Evolutionary conservation across 2,888 invertebrate species (phyloP).

Genomic region (Polydrusus cervinus): DNA sequence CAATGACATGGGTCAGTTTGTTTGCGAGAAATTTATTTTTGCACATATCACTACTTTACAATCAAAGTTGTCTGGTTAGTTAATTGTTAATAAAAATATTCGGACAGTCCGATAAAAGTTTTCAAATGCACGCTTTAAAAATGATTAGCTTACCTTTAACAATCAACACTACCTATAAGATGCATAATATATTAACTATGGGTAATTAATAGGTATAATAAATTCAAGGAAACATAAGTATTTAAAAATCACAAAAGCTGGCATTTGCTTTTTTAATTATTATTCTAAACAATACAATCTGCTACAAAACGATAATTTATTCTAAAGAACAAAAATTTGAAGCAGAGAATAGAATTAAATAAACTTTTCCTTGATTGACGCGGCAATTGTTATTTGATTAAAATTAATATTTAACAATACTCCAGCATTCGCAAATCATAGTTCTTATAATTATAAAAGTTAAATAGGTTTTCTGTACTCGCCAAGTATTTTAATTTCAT

Average conservation of each 20-base stretch:
- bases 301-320: conserved; percentile 31
- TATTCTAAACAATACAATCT: not conserved
- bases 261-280: not conserved
- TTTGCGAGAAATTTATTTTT: too few relatives aligned
- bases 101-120: too few relatives aligned
- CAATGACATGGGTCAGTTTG: too few relatives aligned
- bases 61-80: too few relatives aligned
- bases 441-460: conserved; percentile 43
- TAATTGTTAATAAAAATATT: too few relatives aligned
- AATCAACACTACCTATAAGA: too few relatives aligned
- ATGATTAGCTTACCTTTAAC: too few relatives aligned
- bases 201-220: too few relatives aligned
- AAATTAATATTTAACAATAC: conserved; percentile 44
- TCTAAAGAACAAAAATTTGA: conserved; percentile 29
- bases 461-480: conserved; percentile 42
- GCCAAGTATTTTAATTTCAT: conserved; percentile 36
- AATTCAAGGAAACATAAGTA: too few relatives aligned
- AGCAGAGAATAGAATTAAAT: conserved; percentile 28
- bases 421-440: conserved; percentile 46
- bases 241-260: not conserved
- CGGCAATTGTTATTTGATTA: conserved; percentile 46
- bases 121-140: too few relatives aligned
- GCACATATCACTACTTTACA: too few relatives aligned
- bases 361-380: conserved; percentile 42
- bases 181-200: too few relatives aligned